Percentiles rank a stretch among this genome's conserved stretches.
Conservation (phyloP, 2,888 invertebrate genomes). For the Cryptophagus acutangulus region DNA sequence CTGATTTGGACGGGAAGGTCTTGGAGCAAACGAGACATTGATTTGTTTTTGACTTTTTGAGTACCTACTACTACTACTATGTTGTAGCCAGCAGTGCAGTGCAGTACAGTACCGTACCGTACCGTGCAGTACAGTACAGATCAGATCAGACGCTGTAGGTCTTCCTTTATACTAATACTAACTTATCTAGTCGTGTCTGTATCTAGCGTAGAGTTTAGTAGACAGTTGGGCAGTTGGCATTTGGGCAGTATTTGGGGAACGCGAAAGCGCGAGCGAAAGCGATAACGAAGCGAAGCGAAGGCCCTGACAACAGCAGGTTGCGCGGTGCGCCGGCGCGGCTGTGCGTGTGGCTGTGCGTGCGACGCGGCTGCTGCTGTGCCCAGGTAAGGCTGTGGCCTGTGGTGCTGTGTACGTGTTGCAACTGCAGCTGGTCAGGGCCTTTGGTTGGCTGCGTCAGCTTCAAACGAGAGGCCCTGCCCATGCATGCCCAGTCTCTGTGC, state of each 20-base stretch:
- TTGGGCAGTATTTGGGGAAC: conserved; percentile 28
- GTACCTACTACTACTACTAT: conserved; percentile 6
- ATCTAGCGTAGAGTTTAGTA: conserved; percentile 18
- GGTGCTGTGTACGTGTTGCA: no score
- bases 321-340: conserved; percentile 25
- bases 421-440: conserved; percentile 49
- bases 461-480: conserved; percentile 45
- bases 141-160: conserved; percentile 25
- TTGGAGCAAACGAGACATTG: conserved; percentile 18
- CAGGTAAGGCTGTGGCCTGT: conserved; percentile 46
- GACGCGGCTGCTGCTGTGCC: conserved; percentile 32
- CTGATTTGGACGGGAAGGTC: conserved; percentile 22
- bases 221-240: conserved; percentile 33
- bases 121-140: no score
- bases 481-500: conserved; percentile 1
- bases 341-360: conserved; percentile 28
- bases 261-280: neutral
- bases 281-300: conserved; percentile 31
- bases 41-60: neutral
- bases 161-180: conserved; percentile 31
- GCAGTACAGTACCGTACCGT: conserved; percentile 15
- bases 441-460: conserved; percentile 46
- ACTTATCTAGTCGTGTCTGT: conserved; percentile 36
- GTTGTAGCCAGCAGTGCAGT: no score
- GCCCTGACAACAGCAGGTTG: conserved; percentile 39